A percentile compares a stretch with the other conserved stretches of the same genome.
These are phyloP conservation scores for Amia ocellicauda DNA, from an alignment of 2,113 vertebrate species.

Conservation along the genomic window DNA sequence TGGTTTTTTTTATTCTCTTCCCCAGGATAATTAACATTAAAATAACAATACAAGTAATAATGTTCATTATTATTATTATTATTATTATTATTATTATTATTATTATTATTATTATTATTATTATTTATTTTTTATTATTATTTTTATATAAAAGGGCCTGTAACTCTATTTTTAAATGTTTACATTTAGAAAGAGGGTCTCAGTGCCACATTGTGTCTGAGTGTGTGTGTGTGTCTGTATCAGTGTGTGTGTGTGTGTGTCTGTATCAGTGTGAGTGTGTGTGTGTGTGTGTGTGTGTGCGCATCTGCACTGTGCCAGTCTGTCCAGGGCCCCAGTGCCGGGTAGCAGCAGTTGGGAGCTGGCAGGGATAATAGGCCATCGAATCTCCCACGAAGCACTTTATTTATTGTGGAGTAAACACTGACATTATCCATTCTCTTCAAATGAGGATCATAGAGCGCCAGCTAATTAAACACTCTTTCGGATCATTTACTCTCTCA, in stretches of 20 bases:
- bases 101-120: too few species aligned
- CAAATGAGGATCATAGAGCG: constrained; percentile 76
- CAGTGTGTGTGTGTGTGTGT: background rate
- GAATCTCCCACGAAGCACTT: constrained; percentile 9
- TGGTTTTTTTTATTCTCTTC: too few species aligned
- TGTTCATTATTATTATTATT: too few species aligned
- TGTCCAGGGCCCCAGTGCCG: constrained; percentile 10
- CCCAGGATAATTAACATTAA: too few species aligned
- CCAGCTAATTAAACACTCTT: constrained; percentile 93
- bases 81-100: too few species aligned
- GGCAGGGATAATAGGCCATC: constrained; percentile 3
- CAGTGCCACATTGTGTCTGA: too few species aligned
- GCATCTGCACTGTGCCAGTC: background rate
- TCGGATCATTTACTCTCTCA: constrained; percentile 82
- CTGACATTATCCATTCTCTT: constrained; percentile 46
- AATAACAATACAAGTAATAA: too few species aligned
- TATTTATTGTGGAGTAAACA: constrained; percentile 47
- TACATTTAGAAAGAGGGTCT: too few species aligned
- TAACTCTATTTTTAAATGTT: too few species aligned
- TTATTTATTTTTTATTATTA: too few species aligned
- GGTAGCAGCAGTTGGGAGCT: background rate
- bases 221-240: background rate
- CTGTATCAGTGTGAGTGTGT: background rate
- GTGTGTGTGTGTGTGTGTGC: background rate
- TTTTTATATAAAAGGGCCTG: too few species aligned